Conservation (phyloP, 2,888 invertebrate species). For the Xanthorhoe designata region DNA sequence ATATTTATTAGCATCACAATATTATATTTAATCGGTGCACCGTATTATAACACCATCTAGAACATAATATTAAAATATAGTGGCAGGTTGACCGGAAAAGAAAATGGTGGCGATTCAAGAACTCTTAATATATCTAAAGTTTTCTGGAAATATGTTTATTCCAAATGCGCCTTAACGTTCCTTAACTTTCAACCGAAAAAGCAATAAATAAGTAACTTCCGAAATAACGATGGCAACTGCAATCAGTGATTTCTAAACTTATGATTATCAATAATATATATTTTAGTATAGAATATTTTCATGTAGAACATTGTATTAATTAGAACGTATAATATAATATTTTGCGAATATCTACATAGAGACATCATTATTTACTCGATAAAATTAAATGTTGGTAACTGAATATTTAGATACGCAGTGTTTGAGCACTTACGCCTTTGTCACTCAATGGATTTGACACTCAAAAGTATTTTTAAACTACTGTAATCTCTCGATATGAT, state of each 20-base stretch:
- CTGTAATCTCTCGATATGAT: slow-evolving; percentile 56
- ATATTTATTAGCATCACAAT: slow-evolving; percentile 40
- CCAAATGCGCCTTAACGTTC: not conserved
- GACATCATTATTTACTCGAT: slow-evolving; percentile 77
- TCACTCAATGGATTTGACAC: slow-evolving; percentile 32
- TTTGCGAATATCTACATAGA: slow-evolving; percentile 83
- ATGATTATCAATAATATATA: slow-evolving; percentile 44
- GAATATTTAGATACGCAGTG: slow-evolving; percentile 64
- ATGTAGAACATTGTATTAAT: slow-evolving; percentile 64
- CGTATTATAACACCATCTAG: slow-evolving; percentile 4
- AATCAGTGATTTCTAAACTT: slow-evolving; percentile 40
- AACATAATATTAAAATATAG: slow-evolving; percentile 7
- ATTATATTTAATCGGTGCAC: slow-evolving; percentile 31
- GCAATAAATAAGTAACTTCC: slow-evolving; percentile 3
- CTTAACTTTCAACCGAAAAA: slow-evolving; percentile 7
- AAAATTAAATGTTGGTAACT: slow-evolving; percentile 53
- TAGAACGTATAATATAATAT: slow-evolving; percentile 77
- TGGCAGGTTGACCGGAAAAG: not conserved
- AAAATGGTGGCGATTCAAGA: not conserved
- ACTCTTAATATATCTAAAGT: not conserved
- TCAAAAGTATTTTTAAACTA: slow-evolving; percentile 47
- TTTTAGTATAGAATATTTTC: slow-evolving; percentile 51
- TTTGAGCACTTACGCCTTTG: slow-evolving; percentile 40
- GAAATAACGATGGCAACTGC: slow-evolving; percentile 19
- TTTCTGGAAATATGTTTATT: not conserved